These are phyloP conservation scores for Antechinus flavipes DNA, from an alignment of 2,113 vertebrate species.

Conservation along the genomic window DNA sequence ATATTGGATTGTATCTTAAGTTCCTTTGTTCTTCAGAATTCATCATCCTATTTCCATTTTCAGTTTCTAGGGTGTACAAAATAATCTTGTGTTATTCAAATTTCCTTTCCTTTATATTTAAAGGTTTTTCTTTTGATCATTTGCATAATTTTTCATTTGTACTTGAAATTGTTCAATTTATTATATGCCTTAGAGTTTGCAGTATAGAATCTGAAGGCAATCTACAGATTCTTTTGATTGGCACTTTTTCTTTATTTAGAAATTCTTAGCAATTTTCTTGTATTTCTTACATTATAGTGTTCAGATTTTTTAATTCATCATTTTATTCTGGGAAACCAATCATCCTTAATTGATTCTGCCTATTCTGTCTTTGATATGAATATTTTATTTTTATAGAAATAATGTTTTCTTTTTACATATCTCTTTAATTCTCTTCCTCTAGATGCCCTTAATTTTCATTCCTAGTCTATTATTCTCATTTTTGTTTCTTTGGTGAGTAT, in stretches of 20 bases:
- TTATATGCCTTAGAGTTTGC: neutral
- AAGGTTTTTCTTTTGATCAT: neutral
- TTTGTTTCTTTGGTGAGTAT: neutral
- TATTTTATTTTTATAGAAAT: neutral
- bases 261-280: neutral
- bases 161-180: neutral
- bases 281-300: neutral
- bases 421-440: neutral
- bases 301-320: neutral
- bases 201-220: neutral
- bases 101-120: neutral
- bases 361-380: neutral
- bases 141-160: neutral
- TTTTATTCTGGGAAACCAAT: neutral
- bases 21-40: neutral
- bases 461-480: neutral
- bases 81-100: neutral
- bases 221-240: neutral
- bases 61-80: neutral
- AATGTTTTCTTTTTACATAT: neutral
- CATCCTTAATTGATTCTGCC: neutral
- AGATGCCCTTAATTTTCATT: neutral
- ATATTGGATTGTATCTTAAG: neutral
- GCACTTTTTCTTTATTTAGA: neutral
- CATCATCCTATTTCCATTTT: neutral